These are phyloP conservation scores for Ploceus nigricollis DNA, from an alignment of 2,113 vertebrate species.

Conservation along the genomic window DNA sequence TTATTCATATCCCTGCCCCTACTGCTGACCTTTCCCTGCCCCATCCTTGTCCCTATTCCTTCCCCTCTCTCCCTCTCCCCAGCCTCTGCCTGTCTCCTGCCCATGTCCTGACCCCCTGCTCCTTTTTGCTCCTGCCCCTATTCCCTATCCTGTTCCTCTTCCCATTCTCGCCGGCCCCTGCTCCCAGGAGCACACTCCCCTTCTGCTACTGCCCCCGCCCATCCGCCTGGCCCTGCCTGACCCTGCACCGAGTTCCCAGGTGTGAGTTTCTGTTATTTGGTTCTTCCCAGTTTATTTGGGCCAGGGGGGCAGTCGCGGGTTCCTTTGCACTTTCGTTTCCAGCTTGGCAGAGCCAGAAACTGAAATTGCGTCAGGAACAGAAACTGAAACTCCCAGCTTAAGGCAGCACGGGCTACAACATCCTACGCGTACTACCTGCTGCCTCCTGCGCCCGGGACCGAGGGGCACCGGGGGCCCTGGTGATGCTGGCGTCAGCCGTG, in stretches of 20 bases:
- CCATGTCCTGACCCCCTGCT: background rate
- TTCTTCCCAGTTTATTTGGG: background rate
- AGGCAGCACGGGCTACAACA: background rate
- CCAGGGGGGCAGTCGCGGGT: rapidly evolving
- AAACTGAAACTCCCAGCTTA: background rate
- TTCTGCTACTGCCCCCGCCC: background rate
- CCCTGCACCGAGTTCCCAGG: background rate
- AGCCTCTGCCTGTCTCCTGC: background rate
- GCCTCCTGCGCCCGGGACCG: background rate
- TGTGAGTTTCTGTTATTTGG: background rate
- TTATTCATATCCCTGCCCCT: too few relatives aligned
- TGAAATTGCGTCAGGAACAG: background rate
- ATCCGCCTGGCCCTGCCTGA: background rate
- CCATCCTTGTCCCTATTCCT: background rate
- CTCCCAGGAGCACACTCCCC: background rate
- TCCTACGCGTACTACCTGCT: rapidly evolving
- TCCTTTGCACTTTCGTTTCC: slow-evolving; percentile 7
- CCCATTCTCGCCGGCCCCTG: background rate
- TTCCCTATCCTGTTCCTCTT: background rate
- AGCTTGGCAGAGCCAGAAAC: background rate
- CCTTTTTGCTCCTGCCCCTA: background rate
- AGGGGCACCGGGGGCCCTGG: too few relatives aligned
- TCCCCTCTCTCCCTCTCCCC: background rate
- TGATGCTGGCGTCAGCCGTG: background rate
- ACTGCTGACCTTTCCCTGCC: background rate